Base-by-base conservation (phyloP, 2,113 vertebrate species). In the Pomatorhinus ruficollis region DNA sequence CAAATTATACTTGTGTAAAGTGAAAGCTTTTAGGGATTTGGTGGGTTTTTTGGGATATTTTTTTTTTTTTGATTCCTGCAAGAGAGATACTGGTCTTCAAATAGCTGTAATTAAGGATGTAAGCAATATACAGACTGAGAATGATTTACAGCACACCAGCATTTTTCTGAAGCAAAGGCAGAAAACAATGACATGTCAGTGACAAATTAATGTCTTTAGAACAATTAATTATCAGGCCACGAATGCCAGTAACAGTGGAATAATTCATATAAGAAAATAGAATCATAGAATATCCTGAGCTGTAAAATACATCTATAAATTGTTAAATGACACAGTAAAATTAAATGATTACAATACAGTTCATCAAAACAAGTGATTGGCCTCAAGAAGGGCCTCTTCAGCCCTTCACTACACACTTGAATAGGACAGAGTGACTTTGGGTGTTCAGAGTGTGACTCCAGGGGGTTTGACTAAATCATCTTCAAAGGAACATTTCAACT, bases 161-260 rank as follows among this genome's bases (percentile, higher is more conserved):
- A 94, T 94, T 93, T 35, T 87, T 97, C 92, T 93, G 78, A 91
- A 96, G 76, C 83, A 70, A 86, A 93, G 13, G 54, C 85, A 81
- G 57, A 94, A 97, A 96, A 87, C 40, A 91, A 65, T 0, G 40
- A 90, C 16, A 15, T 68, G 19, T 77, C 12, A 3, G 59, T 71
- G 56, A 94, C 37, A 91, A 92, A 91, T 60, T 1, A 77, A 82
- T 59, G 42, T 56, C 63, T 83, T 84, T 70, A 90, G 68, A 53
- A 79, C 40, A 75, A 57, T 60, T 95, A 77, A 70, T 60, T 86
- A 83, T 88, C 77, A 69, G 50, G 24, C 15, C 71, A 37, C 9
- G 2, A 56, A 49, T 88, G 30, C n/a, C 44, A 87, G 14, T 63
- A 93, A 61, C 35, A 87, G 53, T 76, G 74, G 65, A 82, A 71